phyloP scores from a whole-genome alignment of 2,113 vertebrate genomes.

The Tiliqua scincoides region DNA sequence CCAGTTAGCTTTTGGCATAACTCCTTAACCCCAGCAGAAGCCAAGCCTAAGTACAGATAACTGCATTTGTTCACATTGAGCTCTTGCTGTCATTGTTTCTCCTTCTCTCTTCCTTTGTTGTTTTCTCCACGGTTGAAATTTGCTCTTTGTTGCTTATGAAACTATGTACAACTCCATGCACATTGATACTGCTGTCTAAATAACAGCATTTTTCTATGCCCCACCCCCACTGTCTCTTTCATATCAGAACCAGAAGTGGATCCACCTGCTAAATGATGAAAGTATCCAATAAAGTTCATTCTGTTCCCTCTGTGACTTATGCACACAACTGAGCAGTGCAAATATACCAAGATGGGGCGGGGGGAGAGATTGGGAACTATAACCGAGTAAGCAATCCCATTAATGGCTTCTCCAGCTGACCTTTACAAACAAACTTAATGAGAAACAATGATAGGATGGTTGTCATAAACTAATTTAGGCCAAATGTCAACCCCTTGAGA shows the following conservation, averaged over 20 bases:
- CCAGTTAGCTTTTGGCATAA: background rate
- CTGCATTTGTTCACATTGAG: background rate
- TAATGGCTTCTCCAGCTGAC: constrained; percentile 32
- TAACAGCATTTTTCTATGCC: background rate
- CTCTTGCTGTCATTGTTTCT: background rate
- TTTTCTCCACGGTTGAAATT: background rate
- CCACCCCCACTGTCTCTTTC: background rate
- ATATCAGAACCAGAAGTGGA: background rate
- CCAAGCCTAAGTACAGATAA: background rate
- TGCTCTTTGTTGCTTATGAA: background rate
- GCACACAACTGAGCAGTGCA: background rate
- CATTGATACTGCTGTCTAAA: background rate
- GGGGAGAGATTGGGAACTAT: constrained; percentile 38
- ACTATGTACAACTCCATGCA: background rate
- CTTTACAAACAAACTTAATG: constrained; percentile 21
- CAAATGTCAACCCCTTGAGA: constrained; percentile 1
- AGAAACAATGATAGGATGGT: constrained; percentile 11
- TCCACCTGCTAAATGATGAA: constrained; percentile 3
- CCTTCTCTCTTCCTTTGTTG: background rate
- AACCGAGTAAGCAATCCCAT: constrained; percentile 28
- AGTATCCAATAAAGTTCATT: background rate
- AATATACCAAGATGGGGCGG: constrained; percentile 61
- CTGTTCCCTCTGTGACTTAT: background rate
- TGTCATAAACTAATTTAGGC: constrained; percentile 8
- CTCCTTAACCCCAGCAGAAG: background rate